Conservation (phyloP, 2,797 vertebrate species). For the Onychomys arenicola region DNA sequence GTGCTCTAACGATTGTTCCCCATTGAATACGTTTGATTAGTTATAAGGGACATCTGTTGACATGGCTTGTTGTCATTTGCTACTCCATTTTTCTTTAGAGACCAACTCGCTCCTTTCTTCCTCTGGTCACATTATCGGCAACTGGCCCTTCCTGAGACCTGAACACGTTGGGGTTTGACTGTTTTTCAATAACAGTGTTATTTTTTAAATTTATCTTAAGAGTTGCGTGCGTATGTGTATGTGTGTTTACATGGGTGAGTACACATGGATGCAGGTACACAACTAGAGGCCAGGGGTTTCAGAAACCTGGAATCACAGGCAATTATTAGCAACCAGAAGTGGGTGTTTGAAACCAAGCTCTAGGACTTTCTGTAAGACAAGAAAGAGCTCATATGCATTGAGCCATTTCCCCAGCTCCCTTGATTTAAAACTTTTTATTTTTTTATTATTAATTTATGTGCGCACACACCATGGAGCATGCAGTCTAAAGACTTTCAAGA, state of each 20-base stretch:
- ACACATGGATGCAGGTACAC: not conserved
- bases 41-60: constrained; percentile 49
- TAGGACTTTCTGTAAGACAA: not conserved
- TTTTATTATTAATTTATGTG: not conserved
- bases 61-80: constrained; percentile 64
- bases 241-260: not conserved
- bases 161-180: not conserved
- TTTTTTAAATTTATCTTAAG: not conserved
- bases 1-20: constrained; percentile 60
- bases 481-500: not conserved
- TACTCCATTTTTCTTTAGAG: constrained; percentile 22
- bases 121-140: not conserved
- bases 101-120: not conserved
- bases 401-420: not conserved
- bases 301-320: not conserved
- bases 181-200: not conserved
- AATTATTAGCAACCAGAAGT: not conserved
- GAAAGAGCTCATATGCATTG: not conserved
- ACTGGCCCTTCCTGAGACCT: not conserved
- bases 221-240: not conserved
- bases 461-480: too few relatives aligned
- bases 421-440: not conserved
- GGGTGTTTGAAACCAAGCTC: not conserved
- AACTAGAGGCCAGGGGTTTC: not conserved
- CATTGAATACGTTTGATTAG: constrained; percentile 67